Evolutionary conservation across 23 tunicate genomes (phyloP), one percentile per base, ranked within the genome.

Genomic region (Trididemnum miniatum): DNA sequence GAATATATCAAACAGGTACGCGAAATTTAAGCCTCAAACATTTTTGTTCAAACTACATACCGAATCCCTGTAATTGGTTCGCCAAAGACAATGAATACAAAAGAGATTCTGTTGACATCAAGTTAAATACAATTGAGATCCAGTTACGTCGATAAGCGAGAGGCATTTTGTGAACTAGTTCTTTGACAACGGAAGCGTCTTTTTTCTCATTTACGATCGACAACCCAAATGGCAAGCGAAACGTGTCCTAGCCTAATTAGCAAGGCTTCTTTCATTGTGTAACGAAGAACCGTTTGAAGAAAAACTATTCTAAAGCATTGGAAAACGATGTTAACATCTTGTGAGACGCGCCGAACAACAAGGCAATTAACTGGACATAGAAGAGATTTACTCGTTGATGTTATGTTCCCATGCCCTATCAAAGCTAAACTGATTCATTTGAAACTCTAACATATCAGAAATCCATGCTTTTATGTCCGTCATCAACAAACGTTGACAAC

Each of bases 261-360:
- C 38, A 29, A 2, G 27, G 2, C 22, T 26, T 4, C 18, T 57
- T 52, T 15, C 30, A 74, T 77, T 77, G 82, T 77, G 4, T 5
- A 28, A 29, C 20, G 12, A 2, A 1, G 36, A 35, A 31, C 82
- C 67, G 82, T 77, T 77, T 77, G 82, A 54, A 4, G 23, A 3
- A 2, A 4, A 18, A 4, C 82, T 57, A 52, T 77, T 77, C 28
- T 77, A 54, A 34, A 29, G 44, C 38, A 28, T 52, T 31, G 5
- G 23, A 30, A 39, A 77, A 52, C 31, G 66, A 77, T 77, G 82
- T 77, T 77, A 77, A 77, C 82, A 77, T 77, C 67, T 31, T 77
- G 66, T 51, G 66, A 24, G 82, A 57, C 82, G 67, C 65, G 38
- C 26, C 31, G 79, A 44, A 15, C 54, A 44, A 44, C 54, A 44